These are phyloP conservation scores for Phocoena phocoena DNA, from an alignment of 2,113 vertebrate genomes.

Conservation along the genomic window DNA sequence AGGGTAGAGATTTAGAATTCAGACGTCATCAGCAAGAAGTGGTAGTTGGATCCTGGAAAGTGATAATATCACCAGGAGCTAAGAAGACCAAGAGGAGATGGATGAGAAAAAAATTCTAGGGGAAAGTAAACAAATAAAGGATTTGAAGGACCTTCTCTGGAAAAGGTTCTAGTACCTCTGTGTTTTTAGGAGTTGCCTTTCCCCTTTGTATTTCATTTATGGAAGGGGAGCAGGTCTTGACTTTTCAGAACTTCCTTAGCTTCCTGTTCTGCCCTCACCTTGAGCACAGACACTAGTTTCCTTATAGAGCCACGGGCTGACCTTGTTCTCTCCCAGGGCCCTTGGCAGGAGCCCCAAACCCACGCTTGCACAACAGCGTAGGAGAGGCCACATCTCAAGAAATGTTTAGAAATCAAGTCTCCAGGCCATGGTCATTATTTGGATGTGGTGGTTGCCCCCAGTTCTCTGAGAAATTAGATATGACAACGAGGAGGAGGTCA, in stretches of 20 bases:
- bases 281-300: not conserved
- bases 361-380: not conserved
- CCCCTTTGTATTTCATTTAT: not conserved
- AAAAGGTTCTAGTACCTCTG: not conserved
- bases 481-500: not conserved
- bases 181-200: not conserved
- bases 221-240: not conserved
- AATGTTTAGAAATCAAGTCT: not conserved
- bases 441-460: not conserved
- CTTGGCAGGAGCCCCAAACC: not conserved
- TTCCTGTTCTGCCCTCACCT: not conserved
- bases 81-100: not conserved
- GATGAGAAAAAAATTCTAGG: not conserved
- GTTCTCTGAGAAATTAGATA: not conserved
- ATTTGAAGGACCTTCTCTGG: not conserved
- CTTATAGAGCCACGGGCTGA: not conserved
- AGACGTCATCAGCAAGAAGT: not conserved
- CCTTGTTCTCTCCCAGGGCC: not conserved
- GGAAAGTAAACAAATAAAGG: not conserved
- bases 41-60: not conserved
- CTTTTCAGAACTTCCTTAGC: not conserved
- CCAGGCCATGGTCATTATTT: not conserved
- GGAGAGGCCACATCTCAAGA: not conserved
- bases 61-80: not conserved
- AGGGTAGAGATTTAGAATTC: not conserved